Evolutionary conservation across 2,113 vertebrate genomes (phyloP).

Genomic region (Misgurnus mizolepis): DNA sequence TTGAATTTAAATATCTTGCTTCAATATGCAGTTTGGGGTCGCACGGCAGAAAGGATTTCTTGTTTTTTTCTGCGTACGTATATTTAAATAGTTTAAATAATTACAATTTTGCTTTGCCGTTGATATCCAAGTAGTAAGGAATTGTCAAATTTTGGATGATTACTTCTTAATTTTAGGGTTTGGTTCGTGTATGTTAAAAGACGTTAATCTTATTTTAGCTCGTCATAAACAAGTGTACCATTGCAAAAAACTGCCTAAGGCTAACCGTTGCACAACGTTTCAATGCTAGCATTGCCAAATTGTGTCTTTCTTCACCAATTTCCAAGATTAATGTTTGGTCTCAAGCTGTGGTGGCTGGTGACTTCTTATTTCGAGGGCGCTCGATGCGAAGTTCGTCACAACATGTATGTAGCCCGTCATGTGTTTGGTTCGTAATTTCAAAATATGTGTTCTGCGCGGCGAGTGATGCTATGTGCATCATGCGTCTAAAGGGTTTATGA

Average conservation of each 20-base stretch:
- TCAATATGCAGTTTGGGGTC: not conserved
- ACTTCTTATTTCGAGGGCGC: too few species aligned
- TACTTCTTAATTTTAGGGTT: slow-evolving; percentile 17
- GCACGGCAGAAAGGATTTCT: not conserved
- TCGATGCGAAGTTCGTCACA: too few species aligned
- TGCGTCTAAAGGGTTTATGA: too few species aligned
- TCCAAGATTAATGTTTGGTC: too few species aligned
- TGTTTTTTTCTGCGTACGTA: not conserved
- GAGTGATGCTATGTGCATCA: too few species aligned
- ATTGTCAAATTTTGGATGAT: not conserved
- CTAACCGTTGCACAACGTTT: not conserved
- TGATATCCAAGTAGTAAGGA: not conserved
- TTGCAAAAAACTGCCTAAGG: not conserved
- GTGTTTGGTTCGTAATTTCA: too few species aligned
- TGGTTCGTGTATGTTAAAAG: not conserved
- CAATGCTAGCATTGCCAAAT: not conserved
- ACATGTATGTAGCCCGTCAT: too few species aligned
- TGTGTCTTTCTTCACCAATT: too few species aligned
- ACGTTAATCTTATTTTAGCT: not conserved
- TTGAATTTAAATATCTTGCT: not conserved
- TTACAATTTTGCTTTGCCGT: not conserved
- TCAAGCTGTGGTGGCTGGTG: too few species aligned
- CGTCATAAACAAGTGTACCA: not conserved
- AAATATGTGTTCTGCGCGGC: too few species aligned
- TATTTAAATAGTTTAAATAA: too few species aligned